Evolutionary conservation across 2,888 invertebrate genomes (phyloP), one percentile per base, ranked within the genome.

Genomic region (Chymomyza amoena): DNA sequence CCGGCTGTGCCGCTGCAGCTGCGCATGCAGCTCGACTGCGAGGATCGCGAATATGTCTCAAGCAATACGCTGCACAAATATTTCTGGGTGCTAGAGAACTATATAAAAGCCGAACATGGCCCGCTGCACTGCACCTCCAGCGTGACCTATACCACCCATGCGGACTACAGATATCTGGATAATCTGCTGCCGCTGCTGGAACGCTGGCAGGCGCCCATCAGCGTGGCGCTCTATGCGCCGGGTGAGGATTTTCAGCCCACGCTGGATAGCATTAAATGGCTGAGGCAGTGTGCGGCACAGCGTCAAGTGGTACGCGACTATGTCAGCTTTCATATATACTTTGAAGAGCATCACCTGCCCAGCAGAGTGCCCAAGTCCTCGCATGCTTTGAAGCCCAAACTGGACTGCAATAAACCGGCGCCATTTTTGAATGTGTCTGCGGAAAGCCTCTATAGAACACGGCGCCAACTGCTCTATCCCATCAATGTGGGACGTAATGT

Each of bases 401-500:
- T 36, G 7, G 9, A 1, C 7, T 36, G 36, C 36, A 6, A 36
- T 4, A 77, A 3, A 69, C 61, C 6, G 93, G 93, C 0, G 32
- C 32, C 32, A 32, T 32, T 32, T 32, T 6, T 6, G 9, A 6
- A 32, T 32, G 1, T 32, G 32, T 1, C 32, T 0, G 6, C 9
- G 92, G 93, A 28, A 94, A 95, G 86, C 32, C 32, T 32, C 7
- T 96, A 96, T 91, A 76, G 72, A 25, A 64, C 36, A 0, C 20
- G 28, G 77, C 95, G 95, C 83, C 94, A 94, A 79, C 92, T 97
- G 4, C 90, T 95, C 7, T 97, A 97, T 90, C 97, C 97, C 0
- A 96, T 97, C 66, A 97, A 97, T 90, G 95, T 97, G 6, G 97
- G 96, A 0, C 93, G 97, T 28, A 97, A 97, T 90, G 93, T 97